Conservation (phyloP, 1,140 invertebrate species). For the Plutomurus gul region DNA sequence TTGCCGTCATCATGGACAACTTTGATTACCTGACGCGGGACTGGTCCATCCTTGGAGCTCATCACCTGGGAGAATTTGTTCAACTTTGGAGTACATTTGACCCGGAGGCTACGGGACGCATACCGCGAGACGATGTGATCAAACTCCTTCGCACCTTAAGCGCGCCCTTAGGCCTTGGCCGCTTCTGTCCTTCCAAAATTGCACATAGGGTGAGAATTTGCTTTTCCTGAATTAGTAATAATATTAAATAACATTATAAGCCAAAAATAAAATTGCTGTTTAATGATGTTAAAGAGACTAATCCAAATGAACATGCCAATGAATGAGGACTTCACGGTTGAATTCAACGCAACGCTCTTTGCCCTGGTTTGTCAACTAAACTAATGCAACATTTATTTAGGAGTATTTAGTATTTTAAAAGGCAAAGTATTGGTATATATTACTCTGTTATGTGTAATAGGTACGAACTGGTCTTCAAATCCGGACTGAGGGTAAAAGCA, state of each 20-base stretch:
- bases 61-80: constrained; percentile 99
- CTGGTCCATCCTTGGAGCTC: constrained; percentile 98
- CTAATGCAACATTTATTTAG: neutral
- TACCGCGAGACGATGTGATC: constrained; percentile 99
- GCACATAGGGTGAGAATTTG: constrained; percentile 94
- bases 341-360: constrained; percentile 99
- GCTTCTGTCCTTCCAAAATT: constrained; percentile 96
- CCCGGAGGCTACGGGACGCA: constrained; percentile 96
- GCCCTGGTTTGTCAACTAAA: constrained; percentile 78
- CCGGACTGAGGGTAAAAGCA: constrained; percentile 97
- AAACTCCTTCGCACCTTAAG: constrained; percentile 97
- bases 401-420: no score
- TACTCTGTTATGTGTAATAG: no score
- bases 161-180: constrained; percentile 97
- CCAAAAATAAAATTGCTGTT: neutral
- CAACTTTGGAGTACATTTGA: constrained; percentile 99
- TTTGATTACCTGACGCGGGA: constrained; percentile 99
- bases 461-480: constrained; percentile 90
- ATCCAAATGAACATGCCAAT: constrained; percentile 99
- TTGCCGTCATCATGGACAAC: constrained; percentile 89
- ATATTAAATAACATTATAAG: no score
- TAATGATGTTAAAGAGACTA: constrained; percentile 70
- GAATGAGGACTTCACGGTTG: constrained; percentile 97
- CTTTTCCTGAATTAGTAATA: no score
- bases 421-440: no score